Evolutionary conservation across 2,888 invertebrate species (phyloP).

Genomic region (Altica lythri): DNA sequence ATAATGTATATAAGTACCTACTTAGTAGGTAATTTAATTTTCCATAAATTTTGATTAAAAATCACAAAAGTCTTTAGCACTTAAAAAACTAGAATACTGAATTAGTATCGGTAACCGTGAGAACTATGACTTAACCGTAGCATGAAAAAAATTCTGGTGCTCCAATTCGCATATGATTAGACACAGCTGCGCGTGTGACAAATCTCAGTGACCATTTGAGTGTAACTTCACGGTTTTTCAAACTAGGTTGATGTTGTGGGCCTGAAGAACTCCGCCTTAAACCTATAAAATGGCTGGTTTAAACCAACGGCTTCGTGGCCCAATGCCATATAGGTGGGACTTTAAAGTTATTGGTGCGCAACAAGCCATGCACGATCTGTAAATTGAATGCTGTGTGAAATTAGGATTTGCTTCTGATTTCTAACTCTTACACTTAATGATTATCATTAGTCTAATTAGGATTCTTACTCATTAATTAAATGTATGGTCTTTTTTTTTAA

Average conservation of each 20-base stretch:
- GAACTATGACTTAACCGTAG: conserved; percentile 2
- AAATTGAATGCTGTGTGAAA: conserved; percentile 33
- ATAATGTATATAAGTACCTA: no score
- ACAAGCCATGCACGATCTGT: conserved; percentile 30
- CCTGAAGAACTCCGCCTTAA: conserved; percentile 20
- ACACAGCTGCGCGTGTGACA: conserved; percentile 39
- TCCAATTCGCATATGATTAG: conserved; percentile 22
- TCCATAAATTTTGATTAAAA: background rate
- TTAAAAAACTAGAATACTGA: background rate
- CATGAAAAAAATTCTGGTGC: conserved; percentile 25
- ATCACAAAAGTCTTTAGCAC: conserved; percentile 8
- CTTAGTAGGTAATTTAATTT: no score
- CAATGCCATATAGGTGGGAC: conserved; percentile 18
- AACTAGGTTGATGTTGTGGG: conserved; percentile 38
- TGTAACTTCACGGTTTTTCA: conserved; percentile 48
- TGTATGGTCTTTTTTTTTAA: background rate
- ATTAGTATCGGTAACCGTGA: background rate
- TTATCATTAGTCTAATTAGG: conserved; percentile 19
- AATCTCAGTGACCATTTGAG: conserved; percentile 52
- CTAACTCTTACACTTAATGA: conserved; percentile 21
- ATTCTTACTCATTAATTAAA: background rate
- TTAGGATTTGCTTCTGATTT: conserved; percentile 30
- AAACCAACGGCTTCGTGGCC: conserved; percentile 26
- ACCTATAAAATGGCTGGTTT: conserved; percentile 36
- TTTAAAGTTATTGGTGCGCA: conserved; percentile 27